phyloP scores from a whole-genome alignment of 1,140 invertebrate species.

The Solenopsis invicta region DNA sequence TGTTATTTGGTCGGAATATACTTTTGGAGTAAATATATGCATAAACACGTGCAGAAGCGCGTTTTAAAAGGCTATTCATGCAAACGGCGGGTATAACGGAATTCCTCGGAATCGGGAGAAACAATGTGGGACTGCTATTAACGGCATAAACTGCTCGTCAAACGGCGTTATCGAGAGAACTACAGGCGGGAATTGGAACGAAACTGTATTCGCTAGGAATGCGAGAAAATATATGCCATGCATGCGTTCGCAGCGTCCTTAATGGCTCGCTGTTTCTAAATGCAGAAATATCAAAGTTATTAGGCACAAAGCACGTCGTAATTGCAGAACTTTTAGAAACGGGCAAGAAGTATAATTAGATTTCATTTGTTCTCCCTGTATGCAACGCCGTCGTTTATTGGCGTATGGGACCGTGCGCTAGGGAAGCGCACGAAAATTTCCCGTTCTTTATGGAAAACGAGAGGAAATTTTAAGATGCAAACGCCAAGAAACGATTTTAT shows the following conservation, averaged over 20 bases:
- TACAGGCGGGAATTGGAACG: constrained; percentile 51
- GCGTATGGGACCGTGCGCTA: too few relatives aligned
- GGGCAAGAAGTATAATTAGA: constrained; percentile 41
- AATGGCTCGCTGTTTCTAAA: constrained; percentile 41
- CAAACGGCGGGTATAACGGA: constrained; percentile 56
- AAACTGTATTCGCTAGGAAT: constrained; percentile 51
- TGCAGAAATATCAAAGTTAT: constrained; percentile 7
- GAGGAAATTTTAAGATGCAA: background rate
- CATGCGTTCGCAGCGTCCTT: constrained; percentile 34
- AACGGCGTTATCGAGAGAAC: constrained; percentile 49
- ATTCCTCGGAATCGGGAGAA: constrained; percentile 68
- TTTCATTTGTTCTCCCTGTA: background rate
- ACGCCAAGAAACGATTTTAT: constrained; percentile 7
- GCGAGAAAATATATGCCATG: constrained; percentile 30
- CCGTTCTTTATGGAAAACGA: background rate
- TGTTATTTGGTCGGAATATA: constrained; percentile 7
- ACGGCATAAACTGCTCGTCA: constrained; percentile 71
- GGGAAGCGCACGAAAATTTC: background rate
- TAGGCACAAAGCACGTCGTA: constrained; percentile 30
- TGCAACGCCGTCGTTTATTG: background rate
- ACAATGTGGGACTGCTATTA: constrained; percentile 62
- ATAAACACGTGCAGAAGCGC: background rate
- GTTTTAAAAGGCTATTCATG: constrained; percentile 42
- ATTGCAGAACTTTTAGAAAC: constrained; percentile 37
- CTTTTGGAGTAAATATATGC: constrained; percentile 8